phyloP scores from a whole-genome alignment of 1,140 invertebrate genomes.

The Bombus consobrinus region DNA sequence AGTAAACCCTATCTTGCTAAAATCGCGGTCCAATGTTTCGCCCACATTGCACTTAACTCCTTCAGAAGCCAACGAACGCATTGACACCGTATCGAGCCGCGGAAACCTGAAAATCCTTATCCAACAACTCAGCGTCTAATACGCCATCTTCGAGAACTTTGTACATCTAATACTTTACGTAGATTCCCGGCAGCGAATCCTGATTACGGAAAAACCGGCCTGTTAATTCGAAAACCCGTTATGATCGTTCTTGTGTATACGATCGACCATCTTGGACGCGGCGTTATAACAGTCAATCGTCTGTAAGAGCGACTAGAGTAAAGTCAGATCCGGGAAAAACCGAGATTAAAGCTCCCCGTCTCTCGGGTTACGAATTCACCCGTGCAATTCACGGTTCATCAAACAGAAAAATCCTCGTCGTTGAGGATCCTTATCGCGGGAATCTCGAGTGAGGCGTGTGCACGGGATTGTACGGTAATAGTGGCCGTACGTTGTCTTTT shows the following conservation, averaged over 20 bases:
- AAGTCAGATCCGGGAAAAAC: neutral
- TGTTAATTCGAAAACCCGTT: slow-evolving; percentile 23
- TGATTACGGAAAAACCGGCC: slow-evolving; percentile 4
- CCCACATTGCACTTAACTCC: neutral
- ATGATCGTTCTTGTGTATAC: neutral
- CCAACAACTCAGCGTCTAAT: too few species aligned
- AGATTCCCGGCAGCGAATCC: neutral
- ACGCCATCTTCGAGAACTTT: neutral
- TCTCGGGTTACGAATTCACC: neutral
- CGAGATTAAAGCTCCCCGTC: neutral
- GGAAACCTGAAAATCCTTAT: neutral
- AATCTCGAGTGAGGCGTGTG: slow-evolving; percentile 33
- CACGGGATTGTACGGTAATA: slow-evolving; percentile 43
- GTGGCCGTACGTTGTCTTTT: slow-evolving; percentile 45
- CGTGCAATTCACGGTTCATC: neutral
- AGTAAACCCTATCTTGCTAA: neutral
- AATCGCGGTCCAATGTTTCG: neutral
- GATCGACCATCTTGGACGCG: neutral
- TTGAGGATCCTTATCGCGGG: slow-evolving; percentile 3
- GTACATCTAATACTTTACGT: neutral
- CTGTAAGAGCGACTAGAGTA: neutral
- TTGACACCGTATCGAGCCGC: neutral
- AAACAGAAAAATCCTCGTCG: neutral
- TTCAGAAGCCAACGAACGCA: neutral
- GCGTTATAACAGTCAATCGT: neutral